phyloP scores from a whole-genome alignment of 1,140 invertebrate genomes.

The Harpegnathos saltator region DNA sequence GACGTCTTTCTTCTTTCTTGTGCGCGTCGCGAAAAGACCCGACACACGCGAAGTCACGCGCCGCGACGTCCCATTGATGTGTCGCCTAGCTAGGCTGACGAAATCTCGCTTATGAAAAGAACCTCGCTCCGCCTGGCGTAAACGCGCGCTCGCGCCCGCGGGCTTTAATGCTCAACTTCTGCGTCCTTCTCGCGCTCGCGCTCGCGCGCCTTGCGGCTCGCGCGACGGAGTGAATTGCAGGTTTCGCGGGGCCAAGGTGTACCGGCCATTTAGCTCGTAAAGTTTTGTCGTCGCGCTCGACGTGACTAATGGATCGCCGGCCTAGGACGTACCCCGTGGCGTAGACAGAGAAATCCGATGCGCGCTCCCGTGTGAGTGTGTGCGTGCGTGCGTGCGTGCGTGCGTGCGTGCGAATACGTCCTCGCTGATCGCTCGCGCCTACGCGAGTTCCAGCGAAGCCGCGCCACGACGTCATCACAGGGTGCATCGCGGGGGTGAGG shows the following conservation, averaged over 20 bases:
- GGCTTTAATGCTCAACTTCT: constrained; percentile 69
- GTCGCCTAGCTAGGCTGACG: constrained; percentile 46
- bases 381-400: too few species aligned
- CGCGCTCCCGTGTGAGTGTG: constrained; percentile 23
- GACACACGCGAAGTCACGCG: constrained; percentile 41
- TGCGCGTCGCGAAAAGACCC: constrained; percentile 35
- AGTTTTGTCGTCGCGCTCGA: constrained; percentile 70
- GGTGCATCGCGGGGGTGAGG: constrained; percentile 51
- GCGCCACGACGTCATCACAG: too few species aligned
- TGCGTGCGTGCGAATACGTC: not conserved
- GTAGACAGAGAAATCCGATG: constrained; percentile 63
- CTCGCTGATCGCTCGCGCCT: constrained; percentile 9
- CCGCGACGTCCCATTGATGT: constrained; percentile 57
- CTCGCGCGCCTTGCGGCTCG: constrained; percentile 11
- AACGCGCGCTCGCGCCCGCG: constrained; percentile 28
- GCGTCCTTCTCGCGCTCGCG: constrained; percentile 64
- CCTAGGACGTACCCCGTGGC: constrained; percentile 55
- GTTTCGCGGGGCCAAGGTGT: constrained; percentile 75
- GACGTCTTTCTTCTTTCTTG: constrained; percentile 40
- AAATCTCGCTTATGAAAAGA: constrained; percentile 49
- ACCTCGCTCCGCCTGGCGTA: constrained; percentile 32
- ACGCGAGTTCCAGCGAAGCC: constrained; percentile 47
- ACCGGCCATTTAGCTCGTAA: constrained; percentile 73
- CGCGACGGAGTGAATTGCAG: constrained; percentile 67
- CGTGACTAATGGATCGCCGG: constrained; percentile 73